A percentile compares a stretch with the other conserved stretches of the same genome.
phyloP scores from a whole-genome alignment of 2,888 invertebrate species.

The Rutpela maculata region DNA sequence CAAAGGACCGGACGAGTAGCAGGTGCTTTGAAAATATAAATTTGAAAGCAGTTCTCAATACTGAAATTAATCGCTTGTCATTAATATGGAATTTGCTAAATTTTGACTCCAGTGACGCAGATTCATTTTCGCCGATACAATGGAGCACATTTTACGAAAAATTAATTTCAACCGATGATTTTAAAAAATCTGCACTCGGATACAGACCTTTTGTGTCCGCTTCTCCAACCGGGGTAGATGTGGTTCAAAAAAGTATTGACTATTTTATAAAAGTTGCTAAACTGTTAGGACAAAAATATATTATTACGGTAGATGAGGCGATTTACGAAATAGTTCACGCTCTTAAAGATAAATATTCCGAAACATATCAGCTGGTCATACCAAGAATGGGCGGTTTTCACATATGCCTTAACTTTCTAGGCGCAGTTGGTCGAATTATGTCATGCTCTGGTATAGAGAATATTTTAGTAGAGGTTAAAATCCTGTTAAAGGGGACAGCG shows the following conservation, averaged over 20 bases:
- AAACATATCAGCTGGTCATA: neutral
- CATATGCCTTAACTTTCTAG: too few species aligned
- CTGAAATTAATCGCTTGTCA: neutral
- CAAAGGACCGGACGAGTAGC: neutral
- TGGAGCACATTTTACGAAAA: too few species aligned
- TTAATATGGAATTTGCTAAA: neutral
- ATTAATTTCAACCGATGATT: too few species aligned
- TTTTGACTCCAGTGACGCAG: neutral
- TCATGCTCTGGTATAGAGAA: too few species aligned
- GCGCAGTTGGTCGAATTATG: too few species aligned
- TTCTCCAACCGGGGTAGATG: neutral
- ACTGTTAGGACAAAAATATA: neutral
- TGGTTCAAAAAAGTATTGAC: neutral
- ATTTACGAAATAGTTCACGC: neutral
- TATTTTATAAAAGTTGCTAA: neutral
- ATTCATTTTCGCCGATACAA: neutral
- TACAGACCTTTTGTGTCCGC: too few species aligned
- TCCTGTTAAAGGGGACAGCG: too few species aligned
- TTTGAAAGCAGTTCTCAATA: neutral
- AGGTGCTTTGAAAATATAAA: neutral
- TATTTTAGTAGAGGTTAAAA: too few species aligned
- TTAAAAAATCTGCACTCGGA: too few species aligned
- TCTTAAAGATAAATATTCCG: neutral
- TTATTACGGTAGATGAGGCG: neutral
- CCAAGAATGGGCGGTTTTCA: conserved; percentile 4